Evolutionary conservation across 2,113 vertebrate species (phyloP), one percentile per base, ranked within the genome.

Genomic region (Tapirus terrestris): DNA sequence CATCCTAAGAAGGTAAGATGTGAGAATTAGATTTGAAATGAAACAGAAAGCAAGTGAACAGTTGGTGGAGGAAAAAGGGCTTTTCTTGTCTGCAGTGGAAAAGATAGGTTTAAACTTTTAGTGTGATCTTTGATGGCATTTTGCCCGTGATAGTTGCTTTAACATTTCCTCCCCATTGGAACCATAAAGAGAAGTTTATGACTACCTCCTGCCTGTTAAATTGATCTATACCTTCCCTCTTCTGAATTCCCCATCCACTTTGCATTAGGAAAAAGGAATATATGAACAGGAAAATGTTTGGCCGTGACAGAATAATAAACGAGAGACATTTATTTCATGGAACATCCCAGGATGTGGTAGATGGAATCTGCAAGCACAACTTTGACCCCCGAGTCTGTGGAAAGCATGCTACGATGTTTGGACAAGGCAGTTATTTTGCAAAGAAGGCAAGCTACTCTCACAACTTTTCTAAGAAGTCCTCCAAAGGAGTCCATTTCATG

Each of bases 281-380:
- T 96, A 99, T 99, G 99, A 99, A 99, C 0, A 99, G 99, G 84
- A 99, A 99, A 81, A 99, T 99, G 99, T 99, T 98, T 0, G 99
- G 99, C 98, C 99, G 99, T 95, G 99, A 99, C 98, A 99, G 99
- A 94, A 99, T 99, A 70, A 99, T 99, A 98, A 99, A 99, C 3
- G 99, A 99, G 98, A 99, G 99, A 89, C 99, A 99, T 98, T 99
- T 99, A 97, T 99, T 99, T 98, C 99, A 99, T 7, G 99, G 99
- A 98, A 99, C 99, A 23, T 99, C 99, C 0, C 99, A 99, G 92
- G 99, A 99, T 18, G 99, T 99, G 89, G 99, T 99, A 73, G 99
- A 99, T 56, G 99, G 99, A 8, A 99, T 99, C 99, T 99, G 99
- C 98, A 99, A 99, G 98, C 99, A 99, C 99, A 99, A 99, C 99